These are phyloP conservation scores for Diprion similis DNA, from an alignment of 1,140 invertebrate species.

Conservation along the genomic window DNA sequence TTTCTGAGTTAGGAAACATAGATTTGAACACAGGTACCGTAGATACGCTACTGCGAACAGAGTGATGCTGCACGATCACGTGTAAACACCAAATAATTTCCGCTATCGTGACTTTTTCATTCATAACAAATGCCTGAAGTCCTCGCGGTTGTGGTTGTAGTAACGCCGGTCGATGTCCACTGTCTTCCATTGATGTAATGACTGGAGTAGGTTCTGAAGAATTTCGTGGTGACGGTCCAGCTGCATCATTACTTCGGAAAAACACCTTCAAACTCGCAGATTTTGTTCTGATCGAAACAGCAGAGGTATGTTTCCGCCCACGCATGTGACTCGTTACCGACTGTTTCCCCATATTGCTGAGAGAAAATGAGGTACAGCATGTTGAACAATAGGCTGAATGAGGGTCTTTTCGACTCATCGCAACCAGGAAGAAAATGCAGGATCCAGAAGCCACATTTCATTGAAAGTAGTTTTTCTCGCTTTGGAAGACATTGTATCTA, in stretches of 20 bases:
- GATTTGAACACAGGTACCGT: conserved; percentile 17
- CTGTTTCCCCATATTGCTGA: neutral
- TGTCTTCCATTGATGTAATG: neutral
- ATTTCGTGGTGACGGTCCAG: neutral
- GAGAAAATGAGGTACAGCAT: neutral
- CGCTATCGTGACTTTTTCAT: conserved; percentile 29
- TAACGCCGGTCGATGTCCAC: neutral
- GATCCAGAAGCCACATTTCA: conserved; percentile 1
- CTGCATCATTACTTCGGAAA: neutral
- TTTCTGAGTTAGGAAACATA: conserved; percentile 28
- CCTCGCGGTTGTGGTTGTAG: neutral
- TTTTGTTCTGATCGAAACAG: conserved; percentile 3
- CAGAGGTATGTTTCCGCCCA: neutral
- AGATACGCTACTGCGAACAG: conserved; percentile 20
- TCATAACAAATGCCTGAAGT: conserved; percentile 21
- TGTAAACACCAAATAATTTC: conserved; percentile 31
- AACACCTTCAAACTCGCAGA: conserved; percentile 1
- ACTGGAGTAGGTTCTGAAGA: neutral
- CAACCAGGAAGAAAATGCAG: neutral
- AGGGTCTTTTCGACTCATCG: neutral
- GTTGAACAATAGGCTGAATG: neutral
- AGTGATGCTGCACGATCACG: conserved; percentile 22
- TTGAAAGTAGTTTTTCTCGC: neutral
- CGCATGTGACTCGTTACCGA: neutral
- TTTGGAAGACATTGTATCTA: neutral